Percentiles rank a stretch among this genome's conserved stretches.
phyloP scores from a whole-genome alignment of 2,113 vertebrate species.

The Laticauda colubrina region DNA sequence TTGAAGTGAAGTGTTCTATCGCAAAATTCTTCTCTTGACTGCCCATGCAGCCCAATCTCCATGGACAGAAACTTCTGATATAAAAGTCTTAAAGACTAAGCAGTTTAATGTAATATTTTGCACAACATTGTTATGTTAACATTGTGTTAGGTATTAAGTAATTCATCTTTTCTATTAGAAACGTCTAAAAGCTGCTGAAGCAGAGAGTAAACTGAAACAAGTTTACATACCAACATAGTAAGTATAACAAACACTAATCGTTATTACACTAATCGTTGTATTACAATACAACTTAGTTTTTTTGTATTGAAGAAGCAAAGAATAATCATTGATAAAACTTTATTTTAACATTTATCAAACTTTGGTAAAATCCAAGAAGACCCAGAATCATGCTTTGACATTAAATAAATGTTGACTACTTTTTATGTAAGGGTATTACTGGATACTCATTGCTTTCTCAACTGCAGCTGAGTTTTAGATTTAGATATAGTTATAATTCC shows the following conservation, averaged over 20 bases:
- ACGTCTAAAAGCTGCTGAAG: constrained; percentile 95
- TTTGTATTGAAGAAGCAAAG: neutral
- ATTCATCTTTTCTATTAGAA: constrained; percentile 78
- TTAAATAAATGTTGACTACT: neutral
- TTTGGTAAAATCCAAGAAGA: neutral
- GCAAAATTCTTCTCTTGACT: neutral
- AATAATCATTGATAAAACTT: neutral
- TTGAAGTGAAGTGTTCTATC: neutral
- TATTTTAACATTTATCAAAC: neutral
- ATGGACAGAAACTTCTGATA: neutral
- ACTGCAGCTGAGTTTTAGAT: neutral
- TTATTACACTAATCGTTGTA: too few relatives aligned
- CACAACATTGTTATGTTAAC: neutral
- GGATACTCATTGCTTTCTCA: neutral
- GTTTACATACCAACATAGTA: constrained; percentile 99
- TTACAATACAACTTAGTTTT: neutral
- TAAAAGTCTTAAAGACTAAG: neutral
- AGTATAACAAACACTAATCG: constrained; percentile 74
- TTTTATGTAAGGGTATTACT: constrained; percentile 10
- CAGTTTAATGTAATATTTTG: neutral
- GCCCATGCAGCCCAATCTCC: neutral
- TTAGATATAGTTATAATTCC: neutral
- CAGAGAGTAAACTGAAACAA: constrained; percentile 97
- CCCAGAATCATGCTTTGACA: neutral
- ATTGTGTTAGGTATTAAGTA: neutral